A percentile compares a stretch with the other conserved stretches of the same genome.
Conservation (phyloP, 2,113 vertebrate genomes). For the Aptenodytes forsteri region DNA sequence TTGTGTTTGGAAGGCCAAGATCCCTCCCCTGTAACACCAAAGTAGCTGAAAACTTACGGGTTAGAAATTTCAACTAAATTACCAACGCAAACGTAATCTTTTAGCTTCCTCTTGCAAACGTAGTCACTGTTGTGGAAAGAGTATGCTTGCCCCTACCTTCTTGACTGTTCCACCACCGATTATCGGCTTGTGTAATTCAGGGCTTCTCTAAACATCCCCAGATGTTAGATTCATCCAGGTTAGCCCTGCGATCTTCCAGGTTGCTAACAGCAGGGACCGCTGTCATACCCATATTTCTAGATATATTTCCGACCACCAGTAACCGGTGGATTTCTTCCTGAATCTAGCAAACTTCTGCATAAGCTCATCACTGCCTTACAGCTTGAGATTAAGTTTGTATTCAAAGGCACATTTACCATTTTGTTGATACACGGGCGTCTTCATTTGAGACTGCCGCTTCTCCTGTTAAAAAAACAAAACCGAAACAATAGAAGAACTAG, state of each 20-base stretch:
- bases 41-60: not conserved
- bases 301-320: not conserved
- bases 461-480: constrained; percentile 59
- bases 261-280: not conserved
- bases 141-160: not conserved
- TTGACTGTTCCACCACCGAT: not conserved
- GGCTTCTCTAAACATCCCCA: not conserved
- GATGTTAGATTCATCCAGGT: not conserved
- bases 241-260: not conserved
- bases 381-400: not conserved
- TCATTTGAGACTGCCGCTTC: constrained; percentile 77
- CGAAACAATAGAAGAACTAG: not conserved
- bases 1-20: not conserved
- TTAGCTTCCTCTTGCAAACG: not conserved
- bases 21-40: not conserved
- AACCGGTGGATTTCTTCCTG: not conserved
- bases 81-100: not conserved
- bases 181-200: not conserved
- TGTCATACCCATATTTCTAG: not conserved
- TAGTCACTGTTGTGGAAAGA: not conserved
- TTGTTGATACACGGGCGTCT: constrained; percentile 91
- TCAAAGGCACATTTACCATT: constrained; percentile 80
- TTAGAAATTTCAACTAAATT: not conserved
- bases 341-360: not conserved
- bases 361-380: not conserved